phyloP scores from a whole-genome alignment of 2,797 vertebrate genomes.

The Hippoglossus hippoglossus region DNA sequence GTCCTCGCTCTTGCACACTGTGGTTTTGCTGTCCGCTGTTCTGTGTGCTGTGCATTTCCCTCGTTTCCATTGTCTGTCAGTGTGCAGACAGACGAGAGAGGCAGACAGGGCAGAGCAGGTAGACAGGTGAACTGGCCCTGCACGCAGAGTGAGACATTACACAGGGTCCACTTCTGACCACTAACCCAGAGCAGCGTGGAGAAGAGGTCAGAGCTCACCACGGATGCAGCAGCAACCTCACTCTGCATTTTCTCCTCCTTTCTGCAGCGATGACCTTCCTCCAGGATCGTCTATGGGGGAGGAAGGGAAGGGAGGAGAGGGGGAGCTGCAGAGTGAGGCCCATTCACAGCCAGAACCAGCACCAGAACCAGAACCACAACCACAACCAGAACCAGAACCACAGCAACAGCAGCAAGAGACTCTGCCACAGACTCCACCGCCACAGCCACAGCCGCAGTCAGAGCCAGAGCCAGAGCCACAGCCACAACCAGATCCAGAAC shows the following conservation, averaged over 20 bases:
- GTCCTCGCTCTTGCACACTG: slow-evolving; percentile 30
- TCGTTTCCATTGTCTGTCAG: slow-evolving; percentile 66
- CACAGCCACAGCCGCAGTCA: slow-evolving; percentile 69
- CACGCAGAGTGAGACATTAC: slow-evolving; percentile 64
- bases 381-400: slow-evolving; percentile 4
- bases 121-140: slow-evolving; percentile 58
- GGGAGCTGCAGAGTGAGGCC: slow-evolving; percentile 78
- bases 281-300: slow-evolving; percentile 78
- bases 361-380: slow-evolving; percentile 54
- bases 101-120: slow-evolving; percentile 64
- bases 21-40: slow-evolving; percentile 60
- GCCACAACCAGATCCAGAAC: slow-evolving; percentile 15
- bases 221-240: slow-evolving; percentile 84
- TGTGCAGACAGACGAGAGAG: slow-evolving; percentile 67
- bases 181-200: slow-evolving; percentile 78
- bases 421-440: slow-evolving; percentile 16
- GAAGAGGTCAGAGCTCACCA: slow-evolving; percentile 82
- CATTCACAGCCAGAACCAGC: slow-evolving; percentile 57
- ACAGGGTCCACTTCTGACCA: slow-evolving; percentile 71
- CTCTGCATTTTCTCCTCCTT: slow-evolving; percentile 90
- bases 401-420: slow-evolving; percentile 5
- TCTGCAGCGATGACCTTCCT: slow-evolving; percentile 87
- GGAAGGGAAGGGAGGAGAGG: slow-evolving; percentile 82
- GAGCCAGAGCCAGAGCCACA: slow-evolving; percentile 69
- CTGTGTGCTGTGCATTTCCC: slow-evolving; percentile 57